A percentile compares a stretch with the other conserved stretches of the same genome.
Conservation (phyloP, 2,797 vertebrate species). For the Jordanella pulchra region DNA sequence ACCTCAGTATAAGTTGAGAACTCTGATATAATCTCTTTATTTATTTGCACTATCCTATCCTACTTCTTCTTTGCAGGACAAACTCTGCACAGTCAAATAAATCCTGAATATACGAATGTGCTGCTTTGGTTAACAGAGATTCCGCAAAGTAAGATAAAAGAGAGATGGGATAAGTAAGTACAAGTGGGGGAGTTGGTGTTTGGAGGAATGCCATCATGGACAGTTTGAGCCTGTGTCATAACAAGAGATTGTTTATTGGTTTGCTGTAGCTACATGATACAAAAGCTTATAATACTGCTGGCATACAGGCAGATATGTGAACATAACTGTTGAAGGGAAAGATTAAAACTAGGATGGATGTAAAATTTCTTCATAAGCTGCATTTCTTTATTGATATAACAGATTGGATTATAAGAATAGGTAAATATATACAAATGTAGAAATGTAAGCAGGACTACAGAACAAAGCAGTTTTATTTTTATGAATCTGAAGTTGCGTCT, state of each 20-base stretch:
- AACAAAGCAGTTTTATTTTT: too few species aligned
- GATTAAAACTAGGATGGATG: too few species aligned
- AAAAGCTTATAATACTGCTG: too few species aligned
- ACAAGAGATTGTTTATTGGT: neutral
- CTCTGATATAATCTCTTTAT: neutral
- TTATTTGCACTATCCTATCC: constrained; percentile 12
- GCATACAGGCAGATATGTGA: too few species aligned
- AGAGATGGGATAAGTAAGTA: constrained; percentile 7
- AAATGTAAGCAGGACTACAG: too few species aligned
- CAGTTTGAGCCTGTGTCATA: neutral
- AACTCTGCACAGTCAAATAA: constrained; percentile 36
- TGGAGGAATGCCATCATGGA: neutral
- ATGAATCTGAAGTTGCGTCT: too few species aligned
- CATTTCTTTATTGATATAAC: too few species aligned
- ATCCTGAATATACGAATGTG: constrained; percentile 24
- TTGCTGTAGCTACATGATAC: neutral
- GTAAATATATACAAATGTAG: too few species aligned
- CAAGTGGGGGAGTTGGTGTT: constrained; percentile 3
- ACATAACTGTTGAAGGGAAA: too few species aligned
- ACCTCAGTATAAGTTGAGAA: neutral
- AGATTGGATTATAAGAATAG: too few species aligned
- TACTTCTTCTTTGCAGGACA: constrained; percentile 20
- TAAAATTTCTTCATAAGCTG: too few species aligned
- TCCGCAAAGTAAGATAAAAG: constrained; percentile 22
- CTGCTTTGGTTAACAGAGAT: constrained; percentile 19